Percentiles rank a stretch among this genome's conserved stretches.
These are phyloP conservation scores for Ceratosolen fusciceps DNA, from an alignment of 1,140 invertebrate genomes.

Conservation along the genomic window DNA sequence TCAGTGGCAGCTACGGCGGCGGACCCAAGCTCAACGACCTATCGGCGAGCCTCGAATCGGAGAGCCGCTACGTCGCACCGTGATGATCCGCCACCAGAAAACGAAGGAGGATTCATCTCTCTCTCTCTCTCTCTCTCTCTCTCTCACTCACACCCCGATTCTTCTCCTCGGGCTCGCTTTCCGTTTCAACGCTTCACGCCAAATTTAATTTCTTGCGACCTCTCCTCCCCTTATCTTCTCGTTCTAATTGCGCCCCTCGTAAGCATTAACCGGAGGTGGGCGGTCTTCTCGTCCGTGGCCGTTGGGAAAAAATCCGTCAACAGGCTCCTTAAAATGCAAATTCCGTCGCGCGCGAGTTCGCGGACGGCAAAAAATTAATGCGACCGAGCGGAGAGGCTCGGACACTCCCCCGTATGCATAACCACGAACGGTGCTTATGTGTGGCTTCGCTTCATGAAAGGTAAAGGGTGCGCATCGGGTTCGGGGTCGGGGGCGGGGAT, in stretches of 20 bases:
- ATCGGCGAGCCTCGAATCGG: slow-evolving; percentile 24
- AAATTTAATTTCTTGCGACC: slow-evolving; percentile 55
- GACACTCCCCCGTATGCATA: slow-evolving; percentile 16
- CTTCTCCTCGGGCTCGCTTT: slow-evolving; percentile 43
- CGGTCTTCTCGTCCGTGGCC: background rate
- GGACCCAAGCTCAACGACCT: slow-evolving; percentile 38
- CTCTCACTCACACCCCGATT: no score
- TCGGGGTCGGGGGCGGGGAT: background rate
- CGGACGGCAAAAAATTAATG: slow-evolving; percentile 37
- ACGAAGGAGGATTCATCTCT: no score
- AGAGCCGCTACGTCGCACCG: background rate
- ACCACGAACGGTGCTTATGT: slow-evolving; percentile 43
- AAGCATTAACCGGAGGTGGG: slow-evolving; percentile 48
- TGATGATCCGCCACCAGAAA: background rate
- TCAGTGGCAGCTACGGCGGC: background rate
- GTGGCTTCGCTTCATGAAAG: background rate
- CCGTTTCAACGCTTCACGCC: slow-evolving; percentile 58
- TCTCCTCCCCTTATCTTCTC: slow-evolving; percentile 46
- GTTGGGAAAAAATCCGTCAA: slow-evolving; percentile 38
- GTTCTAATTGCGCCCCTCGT: slow-evolving; percentile 56
- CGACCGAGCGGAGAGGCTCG: slow-evolving; percentile 9
- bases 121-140: no score
- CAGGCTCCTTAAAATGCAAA: slow-evolving; percentile 43
- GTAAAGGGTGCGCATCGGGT: background rate
- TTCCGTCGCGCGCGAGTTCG: background rate